phyloP scores from a whole-genome alignment of 1,140 invertebrate species.

The Himalopsyche phryganea region DNA sequence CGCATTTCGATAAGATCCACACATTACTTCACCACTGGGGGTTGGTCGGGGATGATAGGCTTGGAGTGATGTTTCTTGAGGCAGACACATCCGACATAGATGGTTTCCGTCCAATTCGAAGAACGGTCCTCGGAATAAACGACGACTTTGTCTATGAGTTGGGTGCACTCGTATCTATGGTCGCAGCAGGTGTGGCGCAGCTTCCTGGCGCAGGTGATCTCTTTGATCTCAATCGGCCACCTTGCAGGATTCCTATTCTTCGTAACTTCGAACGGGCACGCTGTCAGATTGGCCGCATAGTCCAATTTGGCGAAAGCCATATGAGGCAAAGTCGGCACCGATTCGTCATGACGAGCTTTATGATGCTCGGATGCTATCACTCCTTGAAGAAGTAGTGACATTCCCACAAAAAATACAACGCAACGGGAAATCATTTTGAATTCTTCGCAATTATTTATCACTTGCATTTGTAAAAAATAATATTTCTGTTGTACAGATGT shows the following conservation, averaged over 20 bases:
- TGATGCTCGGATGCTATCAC: not conserved
- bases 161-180: constrained; percentile 16
- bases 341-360: not conserved
- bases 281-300: constrained; percentile 2
- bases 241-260: constrained; percentile 11
- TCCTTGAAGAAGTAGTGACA: not conserved
- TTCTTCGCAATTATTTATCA: too few species aligned
- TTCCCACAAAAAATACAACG: too few species aligned
- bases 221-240: constrained; percentile 14
- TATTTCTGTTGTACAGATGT: not conserved
- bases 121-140: constrained; percentile 3
- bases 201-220: constrained; percentile 5
- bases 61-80: not conserved
- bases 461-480: not conserved
- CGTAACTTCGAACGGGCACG: constrained; percentile 14
- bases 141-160: constrained; percentile 10
- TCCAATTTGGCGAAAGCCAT: not conserved
- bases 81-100: constrained; percentile 23
- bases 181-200: constrained; percentile 1
- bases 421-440: too few species aligned
- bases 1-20: too few species aligned
- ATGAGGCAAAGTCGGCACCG: not conserved
- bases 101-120: not conserved
- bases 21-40: not conserved
- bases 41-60: not conserved